phyloP scores from a whole-genome alignment of 2,113 vertebrate species.

The Ovis canadensis region DNA sequence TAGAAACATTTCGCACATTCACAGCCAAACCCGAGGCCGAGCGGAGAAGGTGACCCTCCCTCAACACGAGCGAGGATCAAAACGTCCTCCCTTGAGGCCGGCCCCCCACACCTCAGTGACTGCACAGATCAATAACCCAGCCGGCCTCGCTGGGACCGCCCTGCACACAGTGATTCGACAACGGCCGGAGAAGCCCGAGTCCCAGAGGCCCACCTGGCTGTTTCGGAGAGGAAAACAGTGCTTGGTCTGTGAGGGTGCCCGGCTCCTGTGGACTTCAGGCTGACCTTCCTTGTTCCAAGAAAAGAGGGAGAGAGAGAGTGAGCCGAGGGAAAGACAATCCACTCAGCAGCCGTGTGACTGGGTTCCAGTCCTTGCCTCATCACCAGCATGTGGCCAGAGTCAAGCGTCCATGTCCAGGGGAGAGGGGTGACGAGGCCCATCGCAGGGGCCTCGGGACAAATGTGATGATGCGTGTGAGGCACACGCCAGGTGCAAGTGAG shows the following conservation, averaged over 20 bases:
- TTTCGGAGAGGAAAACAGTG: not conserved
- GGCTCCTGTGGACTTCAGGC: not conserved
- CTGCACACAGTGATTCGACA: not conserved
- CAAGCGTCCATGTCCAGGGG: not conserved
- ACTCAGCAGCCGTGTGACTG: not conserved
- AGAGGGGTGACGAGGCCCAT: not conserved
- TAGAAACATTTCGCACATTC: not conserved
- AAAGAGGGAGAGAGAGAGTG: not conserved
- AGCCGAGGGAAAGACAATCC: not conserved
- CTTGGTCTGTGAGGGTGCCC: not conserved
- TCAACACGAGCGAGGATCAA: not conserved
- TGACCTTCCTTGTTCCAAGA: not conserved
- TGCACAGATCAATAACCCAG: not conserved
- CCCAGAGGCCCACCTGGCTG: not conserved
- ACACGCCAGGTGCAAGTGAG: rapidly evolving
- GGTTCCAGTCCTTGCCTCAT: not conserved
- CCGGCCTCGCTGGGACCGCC: not conserved
- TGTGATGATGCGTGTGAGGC: rapidly evolving
- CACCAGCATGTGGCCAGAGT: no score
- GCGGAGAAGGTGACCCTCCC: not conserved
- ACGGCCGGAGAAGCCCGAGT: not conserved
- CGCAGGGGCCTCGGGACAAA: not conserved
- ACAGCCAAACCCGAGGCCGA: not conserved
- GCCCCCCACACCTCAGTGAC: not conserved
- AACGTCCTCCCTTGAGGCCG: not conserved